Evolutionary conservation across 2,888 invertebrate genomes (phyloP).

Genomic region (Coleophora deauratella): DNA sequence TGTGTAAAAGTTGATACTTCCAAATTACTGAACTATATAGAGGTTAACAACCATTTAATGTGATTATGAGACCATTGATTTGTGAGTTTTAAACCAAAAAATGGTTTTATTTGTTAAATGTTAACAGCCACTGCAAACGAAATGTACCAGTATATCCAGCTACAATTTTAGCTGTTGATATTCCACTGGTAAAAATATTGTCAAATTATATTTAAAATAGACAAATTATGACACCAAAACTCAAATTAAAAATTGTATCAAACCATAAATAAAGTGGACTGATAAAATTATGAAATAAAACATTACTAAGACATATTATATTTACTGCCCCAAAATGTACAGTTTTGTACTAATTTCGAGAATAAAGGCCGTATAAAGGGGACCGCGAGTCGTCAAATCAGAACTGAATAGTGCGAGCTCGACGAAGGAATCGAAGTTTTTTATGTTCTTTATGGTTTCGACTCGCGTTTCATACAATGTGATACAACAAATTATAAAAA

Average conservation of each 20-base stretch:
- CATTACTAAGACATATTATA: slow-evolving; percentile 16
- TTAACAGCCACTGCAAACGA: too few relatives aligned
- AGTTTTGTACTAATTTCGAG: too few relatives aligned
- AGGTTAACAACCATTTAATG: slow-evolving; percentile 28
- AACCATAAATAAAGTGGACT: slow-evolving; percentile 30
- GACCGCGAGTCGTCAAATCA: too few relatives aligned
- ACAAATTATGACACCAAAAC: neutral
- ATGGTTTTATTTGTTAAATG: slow-evolving; percentile 25
- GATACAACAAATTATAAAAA: too few relatives aligned
- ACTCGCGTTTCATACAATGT: too few relatives aligned
- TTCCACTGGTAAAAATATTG: slow-evolving; percentile 16
- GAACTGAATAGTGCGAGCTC: too few relatives aligned
- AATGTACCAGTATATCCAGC: slow-evolving; percentile 8
- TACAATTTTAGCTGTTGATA: neutral
- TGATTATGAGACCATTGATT: slow-evolving; percentile 69
- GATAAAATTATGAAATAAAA: slow-evolving; percentile 35
- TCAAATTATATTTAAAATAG: slow-evolving; percentile 7
- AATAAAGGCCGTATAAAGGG: too few relatives aligned
- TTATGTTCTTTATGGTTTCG: too few relatives aligned
- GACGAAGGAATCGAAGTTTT: too few relatives aligned
- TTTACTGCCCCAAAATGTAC: slow-evolving; percentile 28
- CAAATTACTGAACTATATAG: too few relatives aligned
- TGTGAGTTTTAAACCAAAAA: slow-evolving; percentile 44
- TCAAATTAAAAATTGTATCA: slow-evolving; percentile 1
- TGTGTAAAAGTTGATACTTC: too few relatives aligned